Conservation (phyloP, 2,888 invertebrate genomes). For the Cerastis leucographa region DNA sequence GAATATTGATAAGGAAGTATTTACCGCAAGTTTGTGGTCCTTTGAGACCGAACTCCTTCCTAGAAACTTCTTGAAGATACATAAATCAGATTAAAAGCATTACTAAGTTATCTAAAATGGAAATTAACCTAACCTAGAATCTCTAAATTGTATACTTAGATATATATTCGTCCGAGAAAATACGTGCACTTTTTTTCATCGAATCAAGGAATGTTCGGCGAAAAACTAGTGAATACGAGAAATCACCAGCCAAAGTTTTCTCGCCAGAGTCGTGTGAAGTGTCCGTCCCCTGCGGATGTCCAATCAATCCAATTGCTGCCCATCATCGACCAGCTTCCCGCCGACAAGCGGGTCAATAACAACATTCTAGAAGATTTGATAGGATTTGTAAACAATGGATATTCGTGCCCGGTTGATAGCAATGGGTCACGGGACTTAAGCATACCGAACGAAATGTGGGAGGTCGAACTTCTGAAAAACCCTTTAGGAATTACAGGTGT, state of each 20-base stretch:
- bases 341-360: slow-evolving; percentile 67
- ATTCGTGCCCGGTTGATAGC: background rate
- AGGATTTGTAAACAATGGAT: slow-evolving; percentile 27
- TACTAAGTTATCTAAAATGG: background rate
- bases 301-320: slow-evolving; percentile 76
- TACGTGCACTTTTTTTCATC: background rate
- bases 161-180: background rate
- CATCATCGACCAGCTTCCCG: slow-evolving; percentile 69
- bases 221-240: slow-evolving; percentile 35
- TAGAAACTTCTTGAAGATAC: slow-evolving; percentile 20
- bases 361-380: slow-evolving; percentile 43
- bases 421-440: background rate
- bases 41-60: background rate
- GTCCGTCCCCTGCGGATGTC: slow-evolving; percentile 70
- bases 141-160: background rate
- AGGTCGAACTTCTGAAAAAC: background rate
- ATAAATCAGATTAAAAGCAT: background rate
- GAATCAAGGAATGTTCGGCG: background rate
- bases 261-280: slow-evolving; percentile 55
- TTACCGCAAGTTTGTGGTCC: slow-evolving; percentile 11
- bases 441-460: background rate
- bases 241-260: slow-evolving; percentile 60
- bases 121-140: background rate
- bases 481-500: background rate
- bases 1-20: background rate